A percentile compares a stretch with the other conserved stretches of the same genome.
Conservation (phyloP, 1,140 invertebrate species). For the Drosophila erecta region DNA sequence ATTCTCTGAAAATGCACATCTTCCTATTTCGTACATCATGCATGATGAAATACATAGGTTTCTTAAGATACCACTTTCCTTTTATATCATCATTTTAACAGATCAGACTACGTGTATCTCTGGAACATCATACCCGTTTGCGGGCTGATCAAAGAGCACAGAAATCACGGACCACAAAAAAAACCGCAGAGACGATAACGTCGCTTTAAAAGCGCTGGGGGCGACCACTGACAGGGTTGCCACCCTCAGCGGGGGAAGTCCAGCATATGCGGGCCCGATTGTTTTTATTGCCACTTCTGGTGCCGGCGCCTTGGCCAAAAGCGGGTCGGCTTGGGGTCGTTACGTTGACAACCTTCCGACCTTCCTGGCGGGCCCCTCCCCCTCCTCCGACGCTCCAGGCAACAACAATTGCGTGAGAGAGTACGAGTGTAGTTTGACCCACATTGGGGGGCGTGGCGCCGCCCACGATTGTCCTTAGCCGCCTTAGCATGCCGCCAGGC, state of each 20-base stretch:
- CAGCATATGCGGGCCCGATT: constrained; percentile 39
- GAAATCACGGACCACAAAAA: constrained; percentile 20
- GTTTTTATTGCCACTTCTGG: constrained; percentile 42
- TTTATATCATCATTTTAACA: too few relatives aligned
- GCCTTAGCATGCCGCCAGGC: constrained; percentile 53
- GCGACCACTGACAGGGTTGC: constrained; percentile 33
- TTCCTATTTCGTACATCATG: too few relatives aligned
- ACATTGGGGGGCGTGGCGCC: constrained; percentile 69
- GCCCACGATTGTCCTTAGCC: constrained; percentile 48
- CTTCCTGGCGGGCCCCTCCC: not conserved
- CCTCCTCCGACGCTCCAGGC: not conserved
- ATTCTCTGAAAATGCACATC: not conserved
- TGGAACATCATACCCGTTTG: not conserved
- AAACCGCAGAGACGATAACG: constrained; percentile 29
- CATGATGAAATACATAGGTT: too few relatives aligned
- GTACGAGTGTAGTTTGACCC: constrained; percentile 60
- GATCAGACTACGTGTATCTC: not conserved
- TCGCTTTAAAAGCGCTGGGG: constrained; percentile 56
- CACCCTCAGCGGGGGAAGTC: constrained; percentile 16
- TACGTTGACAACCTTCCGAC: constrained; percentile 69
- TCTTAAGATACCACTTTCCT: too few relatives aligned
- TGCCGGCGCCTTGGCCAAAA: constrained; percentile 64
- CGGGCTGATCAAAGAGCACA: not conserved
- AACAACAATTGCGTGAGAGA: constrained; percentile 48
- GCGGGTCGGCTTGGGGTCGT: constrained; percentile 62